These are phyloP conservation scores for Cephus spinipes DNA, from an alignment of 2,888 invertebrate genomes.

Conservation along the genomic window DNA sequence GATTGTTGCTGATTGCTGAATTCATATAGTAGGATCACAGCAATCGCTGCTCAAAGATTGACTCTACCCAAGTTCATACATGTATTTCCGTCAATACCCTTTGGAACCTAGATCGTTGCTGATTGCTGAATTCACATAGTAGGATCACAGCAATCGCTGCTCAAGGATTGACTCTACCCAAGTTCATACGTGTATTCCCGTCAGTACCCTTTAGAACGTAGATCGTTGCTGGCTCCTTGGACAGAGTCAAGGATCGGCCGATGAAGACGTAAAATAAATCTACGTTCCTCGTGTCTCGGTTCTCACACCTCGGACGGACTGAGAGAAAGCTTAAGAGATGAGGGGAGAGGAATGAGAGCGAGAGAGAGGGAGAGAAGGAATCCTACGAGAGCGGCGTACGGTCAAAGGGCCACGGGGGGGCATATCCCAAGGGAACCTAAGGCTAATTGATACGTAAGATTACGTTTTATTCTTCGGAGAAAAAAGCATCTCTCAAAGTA, in stretches of 20 bases:
- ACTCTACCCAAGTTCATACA: no score
- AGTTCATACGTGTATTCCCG: not conserved
- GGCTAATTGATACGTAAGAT: slow-evolving; percentile 68
- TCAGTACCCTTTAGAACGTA: not conserved
- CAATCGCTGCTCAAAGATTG: no score
- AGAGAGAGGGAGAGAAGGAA: slow-evolving; percentile 30
- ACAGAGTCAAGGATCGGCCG: slow-evolving; percentile 20
- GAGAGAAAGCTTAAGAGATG: slow-evolving; percentile 7
- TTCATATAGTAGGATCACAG: no score
- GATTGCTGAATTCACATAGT: no score
- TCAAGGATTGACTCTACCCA: no score
- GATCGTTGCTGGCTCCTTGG: no score
- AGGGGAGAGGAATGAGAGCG: slow-evolving; percentile 14
- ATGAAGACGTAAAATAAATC: slow-evolving; percentile 62
- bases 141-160: no score
- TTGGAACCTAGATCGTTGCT: no score
- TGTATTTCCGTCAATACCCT: no score
- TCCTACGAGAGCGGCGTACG: slow-evolving; percentile 55
- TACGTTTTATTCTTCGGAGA: slow-evolving; percentile 48
- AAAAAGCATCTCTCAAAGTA: no score
- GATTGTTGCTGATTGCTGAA: no score
- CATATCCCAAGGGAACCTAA: slow-evolving; percentile 63
- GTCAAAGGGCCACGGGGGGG: slow-evolving; percentile 68
- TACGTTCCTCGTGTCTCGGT: slow-evolving; percentile 52
- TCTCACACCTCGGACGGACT: slow-evolving; percentile 58